A percentile compares a stretch with the other conserved stretches of the same genome.
Evolutionary conservation across 2,113 vertebrate genomes (phyloP).

Genomic region (Phyllostomus discolor): DNA sequence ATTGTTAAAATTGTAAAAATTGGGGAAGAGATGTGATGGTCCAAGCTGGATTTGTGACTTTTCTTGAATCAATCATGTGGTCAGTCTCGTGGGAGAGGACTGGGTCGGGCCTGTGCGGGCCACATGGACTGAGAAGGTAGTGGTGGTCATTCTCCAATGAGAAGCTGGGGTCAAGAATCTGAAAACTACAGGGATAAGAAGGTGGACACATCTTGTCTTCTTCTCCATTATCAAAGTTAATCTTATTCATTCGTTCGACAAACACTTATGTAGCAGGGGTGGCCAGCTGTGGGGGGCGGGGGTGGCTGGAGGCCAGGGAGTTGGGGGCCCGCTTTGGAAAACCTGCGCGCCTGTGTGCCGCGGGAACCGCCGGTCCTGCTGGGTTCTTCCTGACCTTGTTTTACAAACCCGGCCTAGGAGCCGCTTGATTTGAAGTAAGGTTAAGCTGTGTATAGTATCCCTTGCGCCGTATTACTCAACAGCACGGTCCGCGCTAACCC

Average conservation of each 20-base stretch:
- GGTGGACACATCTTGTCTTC: background rate
- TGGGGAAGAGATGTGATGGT: background rate
- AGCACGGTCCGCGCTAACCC: background rate
- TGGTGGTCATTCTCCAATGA: background rate
- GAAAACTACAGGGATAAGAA: background rate
- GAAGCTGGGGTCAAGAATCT: background rate
- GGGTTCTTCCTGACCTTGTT: background rate
- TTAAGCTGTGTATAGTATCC: background rate
- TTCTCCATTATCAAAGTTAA: background rate
- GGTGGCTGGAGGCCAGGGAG: no score
- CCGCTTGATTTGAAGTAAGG: background rate
- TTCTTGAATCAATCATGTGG: background rate
- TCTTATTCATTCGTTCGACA: background rate
- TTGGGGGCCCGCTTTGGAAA: no score
- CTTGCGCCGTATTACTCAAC: background rate
- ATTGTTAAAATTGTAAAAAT: background rate
- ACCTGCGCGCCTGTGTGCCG: background rate
- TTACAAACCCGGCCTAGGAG: background rate
- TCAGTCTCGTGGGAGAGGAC: background rate
- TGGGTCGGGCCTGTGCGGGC: background rate
- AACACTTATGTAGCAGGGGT: background rate
- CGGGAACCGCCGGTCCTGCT: fast-evolving
- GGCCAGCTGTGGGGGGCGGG: no score
- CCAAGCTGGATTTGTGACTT: background rate
- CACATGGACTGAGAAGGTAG: background rate